These are phyloP conservation scores for Phrynosoma platyrhinos DNA, from an alignment of 2,113 vertebrate genomes.

Conservation along the genomic window DNA sequence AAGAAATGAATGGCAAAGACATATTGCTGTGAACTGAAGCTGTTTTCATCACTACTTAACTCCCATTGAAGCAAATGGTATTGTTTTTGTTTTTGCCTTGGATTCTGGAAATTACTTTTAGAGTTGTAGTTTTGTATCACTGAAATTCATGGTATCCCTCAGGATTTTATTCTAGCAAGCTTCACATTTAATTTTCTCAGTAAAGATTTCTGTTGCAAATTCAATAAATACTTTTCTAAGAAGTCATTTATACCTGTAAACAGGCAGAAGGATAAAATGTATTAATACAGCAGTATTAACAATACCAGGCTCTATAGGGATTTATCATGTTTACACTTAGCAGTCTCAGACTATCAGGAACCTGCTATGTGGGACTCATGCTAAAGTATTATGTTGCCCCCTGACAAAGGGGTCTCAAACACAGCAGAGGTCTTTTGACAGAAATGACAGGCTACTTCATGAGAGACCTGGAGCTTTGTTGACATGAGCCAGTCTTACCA, in stretches of 20 bases:
- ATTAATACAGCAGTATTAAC: constrained; percentile 3
- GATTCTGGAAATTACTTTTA: constrained; percentile 21
- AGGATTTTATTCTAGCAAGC: constrained; percentile 30
- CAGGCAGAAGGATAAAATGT: constrained; percentile 19
- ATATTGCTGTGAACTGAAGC: background rate
- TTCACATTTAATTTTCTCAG: constrained; percentile 35
- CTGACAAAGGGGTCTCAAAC: background rate
- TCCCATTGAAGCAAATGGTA: background rate
- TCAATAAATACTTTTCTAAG: constrained; percentile 37
- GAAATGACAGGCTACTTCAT: background rate
- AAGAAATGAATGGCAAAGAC: background rate
- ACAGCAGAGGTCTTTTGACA: background rate
- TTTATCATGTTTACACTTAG: constrained; percentile 25
- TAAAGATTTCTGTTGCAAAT: constrained; percentile 30
- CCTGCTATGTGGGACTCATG: constrained; percentile 3
- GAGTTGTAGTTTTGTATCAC: background rate
- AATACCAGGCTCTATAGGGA: background rate
- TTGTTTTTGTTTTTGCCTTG: constrained; percentile 13
- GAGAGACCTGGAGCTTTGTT: rapidly evolving
- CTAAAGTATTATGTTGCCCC: background rate
- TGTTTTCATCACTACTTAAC: background rate
- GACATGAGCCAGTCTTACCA: background rate
- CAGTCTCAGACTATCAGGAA: constrained; percentile 17
- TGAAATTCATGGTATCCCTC: background rate
- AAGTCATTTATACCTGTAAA: constrained; percentile 30